Evolutionary conservation across 92 coral and sea anemone genomes (phyloP), one percentile per base, ranked within the genome.

Genomic region (Isaurus tuberculatus): DNA sequence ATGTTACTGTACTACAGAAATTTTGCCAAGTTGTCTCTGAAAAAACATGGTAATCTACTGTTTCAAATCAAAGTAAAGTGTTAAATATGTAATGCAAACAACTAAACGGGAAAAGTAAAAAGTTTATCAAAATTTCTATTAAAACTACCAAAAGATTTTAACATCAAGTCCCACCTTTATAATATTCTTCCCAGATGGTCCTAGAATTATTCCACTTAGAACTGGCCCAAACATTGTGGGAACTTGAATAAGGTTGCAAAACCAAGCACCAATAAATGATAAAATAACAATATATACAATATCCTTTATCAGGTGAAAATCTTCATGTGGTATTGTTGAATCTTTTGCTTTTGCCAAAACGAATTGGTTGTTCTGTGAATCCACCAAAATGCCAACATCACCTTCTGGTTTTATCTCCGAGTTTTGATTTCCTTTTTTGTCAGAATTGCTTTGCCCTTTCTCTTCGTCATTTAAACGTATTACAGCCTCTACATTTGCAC

Each of bases 211-310:
- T 15, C 99, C 99, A 74, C 98, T 89, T n/a, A 96, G 72, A 51
- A 96, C 95, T 89, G 95, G 91, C 26, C 98, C 99, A 92, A 96
- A 96, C 99, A 96, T 94, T 66, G 97, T 90, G 4, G 99, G 99
- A 36, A 96, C 66, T 51, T 90, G 98, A 51, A 92, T 77, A 8
- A 90, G 57, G 6, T 92, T 69, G 79, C 99, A 96, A 5, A 91
- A 30, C 85, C 92, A 87, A n/a, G 97, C 92, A 48, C 97, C 92
- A 27, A 90, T 23, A 78, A 94, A 96, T 36, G 95, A 94, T 37
- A 94, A 73, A 66, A 97, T 72, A 30, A 92, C 78, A 74, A 94
- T 94, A 58, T 86, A 88, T 29, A 97, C 91, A 75, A 97, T 92
- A 26, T 94, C 98, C 70, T 90, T 90, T 65, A 97, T 94, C 73